Evolutionary conservation across 2,113 vertebrate species (phyloP).

Genomic region (Telmatochromis sp.): DNA sequence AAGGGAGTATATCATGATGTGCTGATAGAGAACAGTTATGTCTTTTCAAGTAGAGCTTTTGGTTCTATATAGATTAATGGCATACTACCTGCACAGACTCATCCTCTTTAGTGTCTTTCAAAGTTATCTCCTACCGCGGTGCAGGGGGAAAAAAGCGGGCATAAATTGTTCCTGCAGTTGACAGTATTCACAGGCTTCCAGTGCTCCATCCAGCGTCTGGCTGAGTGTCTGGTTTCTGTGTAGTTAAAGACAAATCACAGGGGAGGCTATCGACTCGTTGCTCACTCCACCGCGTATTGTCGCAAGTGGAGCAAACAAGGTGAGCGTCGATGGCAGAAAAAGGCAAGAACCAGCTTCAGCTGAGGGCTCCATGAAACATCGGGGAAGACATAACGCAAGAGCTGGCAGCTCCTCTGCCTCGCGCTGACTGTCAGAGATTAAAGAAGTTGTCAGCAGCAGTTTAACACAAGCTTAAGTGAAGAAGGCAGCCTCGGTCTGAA

Average conservation of each 20-base stretch:
- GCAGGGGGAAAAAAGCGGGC: neutral
- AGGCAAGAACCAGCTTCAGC: slow-evolving; percentile 4
- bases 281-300: slow-evolving; percentile 38
- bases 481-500: slow-evolving; percentile 51
- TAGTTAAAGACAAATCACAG: slow-evolving; percentile 16
- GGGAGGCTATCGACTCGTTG: slow-evolving; percentile 33
- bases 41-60: neutral
- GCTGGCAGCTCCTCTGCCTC: slow-evolving; percentile 38
- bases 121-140: neutral
- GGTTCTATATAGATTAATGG: slow-evolving; percentile 7
- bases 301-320: slow-evolving; percentile 33
- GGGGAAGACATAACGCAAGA: slow-evolving; percentile 38
- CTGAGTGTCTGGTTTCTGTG: slow-evolving; percentile 9
- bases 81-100: neutral
- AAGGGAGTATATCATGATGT: slow-evolving; percentile 14
- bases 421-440: slow-evolving; percentile 67
- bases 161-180: neutral
- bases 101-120: slow-evolving; percentile 1
- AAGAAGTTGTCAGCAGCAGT: slow-evolving; percentile 74
- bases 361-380: slow-evolving; percentile 51
- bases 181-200: neutral
- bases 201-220: slow-evolving; percentile 1
- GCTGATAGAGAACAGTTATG: neutral
- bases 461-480: slow-evolving; percentile 64
- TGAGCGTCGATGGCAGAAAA: slow-evolving; percentile 15